These are phyloP conservation scores for Urocolius indicus DNA, from an alignment of 2,113 vertebrate genomes.

Conservation along the genomic window DNA sequence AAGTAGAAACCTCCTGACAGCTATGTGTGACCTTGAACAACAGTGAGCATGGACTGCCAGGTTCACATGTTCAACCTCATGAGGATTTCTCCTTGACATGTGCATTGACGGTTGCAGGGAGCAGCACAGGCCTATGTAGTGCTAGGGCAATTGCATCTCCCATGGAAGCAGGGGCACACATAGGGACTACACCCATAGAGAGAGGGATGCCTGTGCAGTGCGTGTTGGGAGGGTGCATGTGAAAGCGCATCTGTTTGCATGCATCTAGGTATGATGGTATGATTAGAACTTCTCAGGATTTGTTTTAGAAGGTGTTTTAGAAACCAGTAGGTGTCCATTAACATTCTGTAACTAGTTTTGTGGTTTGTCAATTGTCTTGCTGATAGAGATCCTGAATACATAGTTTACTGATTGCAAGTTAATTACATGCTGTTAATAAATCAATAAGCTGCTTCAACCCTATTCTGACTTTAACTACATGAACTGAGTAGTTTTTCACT, in stretches of 20 bases:
- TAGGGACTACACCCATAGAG: too few species aligned
- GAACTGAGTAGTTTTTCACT: constrained; percentile 14
- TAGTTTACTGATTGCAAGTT: constrained; percentile 42
- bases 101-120: neutral
- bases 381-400: constrained; percentile 36
- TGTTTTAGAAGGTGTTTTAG: neutral
- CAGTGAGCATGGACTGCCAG: rapidly evolving
- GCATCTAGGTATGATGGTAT: neutral
- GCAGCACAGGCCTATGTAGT: rapidly evolving
- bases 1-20: rapidly evolving
- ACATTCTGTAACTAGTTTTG: neutral
- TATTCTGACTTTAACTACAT: constrained; percentile 16
- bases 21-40: rapidly evolving
- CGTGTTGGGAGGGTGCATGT: rapidly evolving
- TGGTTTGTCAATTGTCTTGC: neutral
- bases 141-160: neutral
- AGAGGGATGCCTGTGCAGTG: neutral
- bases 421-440: constrained; percentile 61
- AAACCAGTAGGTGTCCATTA: constrained; percentile 2
- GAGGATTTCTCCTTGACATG: rapidly evolving
- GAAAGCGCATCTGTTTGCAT: neutral
- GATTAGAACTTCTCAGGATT: neutral
- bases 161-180: rapidly evolving
- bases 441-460: constrained; percentile 25
- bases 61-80: rapidly evolving